A percentile compares a stretch with the other conserved stretches of the same genome.
Conservation (phyloP, 2,113 vertebrate genomes). For the Machaerirhynchus nigripectus region DNA sequence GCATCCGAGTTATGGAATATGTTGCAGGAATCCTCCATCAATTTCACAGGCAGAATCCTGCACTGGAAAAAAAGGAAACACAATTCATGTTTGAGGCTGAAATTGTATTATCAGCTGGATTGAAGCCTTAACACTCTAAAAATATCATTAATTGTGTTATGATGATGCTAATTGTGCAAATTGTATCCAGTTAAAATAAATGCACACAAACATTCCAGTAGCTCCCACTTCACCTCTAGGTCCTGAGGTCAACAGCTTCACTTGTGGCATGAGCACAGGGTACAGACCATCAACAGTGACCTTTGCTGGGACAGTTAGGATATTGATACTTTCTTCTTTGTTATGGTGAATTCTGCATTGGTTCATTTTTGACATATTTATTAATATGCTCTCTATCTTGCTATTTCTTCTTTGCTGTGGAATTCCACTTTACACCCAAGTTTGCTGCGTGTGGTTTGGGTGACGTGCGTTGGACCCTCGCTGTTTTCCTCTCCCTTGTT, state of each 20-base stretch:
- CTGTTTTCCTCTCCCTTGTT: neutral
- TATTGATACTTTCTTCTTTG: neutral
- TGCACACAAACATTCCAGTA: neutral
- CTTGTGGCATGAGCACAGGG: neutral
- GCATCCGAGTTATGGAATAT: neutral
- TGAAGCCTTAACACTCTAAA: neutral
- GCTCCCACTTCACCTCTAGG: neutral
- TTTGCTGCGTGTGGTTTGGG: neutral
- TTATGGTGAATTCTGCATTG: neutral
- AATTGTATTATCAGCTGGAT: neutral
- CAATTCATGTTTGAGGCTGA: neutral
- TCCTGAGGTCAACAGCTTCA: neutral
- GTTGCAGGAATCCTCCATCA: neutral
- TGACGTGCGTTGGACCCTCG: neutral
- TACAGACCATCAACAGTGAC: neutral
- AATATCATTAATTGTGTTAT: neutral
- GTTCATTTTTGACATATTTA: neutral
- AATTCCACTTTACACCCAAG: neutral
- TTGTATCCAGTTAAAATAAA: neutral
- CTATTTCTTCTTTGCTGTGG: neutral
- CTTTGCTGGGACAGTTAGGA: neutral
- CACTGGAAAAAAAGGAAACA: neutral
- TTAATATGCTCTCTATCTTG: neutral
- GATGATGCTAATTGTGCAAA: neutral
- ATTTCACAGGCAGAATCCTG: neutral